phyloP scores from a whole-genome alignment of 2,888 invertebrate species.

The Strigamia transsilvanica region DNA sequence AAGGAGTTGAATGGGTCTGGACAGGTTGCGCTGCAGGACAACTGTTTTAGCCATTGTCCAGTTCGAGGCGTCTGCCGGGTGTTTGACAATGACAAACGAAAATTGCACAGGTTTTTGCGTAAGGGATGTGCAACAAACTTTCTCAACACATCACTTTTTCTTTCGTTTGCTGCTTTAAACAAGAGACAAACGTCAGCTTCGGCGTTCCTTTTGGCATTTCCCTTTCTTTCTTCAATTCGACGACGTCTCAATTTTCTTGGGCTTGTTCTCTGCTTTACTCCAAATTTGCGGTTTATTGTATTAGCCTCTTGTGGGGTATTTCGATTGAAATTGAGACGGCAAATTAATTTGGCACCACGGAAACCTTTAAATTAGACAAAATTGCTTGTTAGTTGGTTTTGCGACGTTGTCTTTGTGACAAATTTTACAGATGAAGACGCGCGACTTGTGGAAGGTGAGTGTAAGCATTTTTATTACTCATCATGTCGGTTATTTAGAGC shows the following conservation, averaged over 20 bases:
- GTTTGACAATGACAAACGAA: constrained; percentile 53
- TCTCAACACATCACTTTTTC: constrained; percentile 41
- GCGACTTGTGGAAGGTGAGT: constrained; percentile 8
- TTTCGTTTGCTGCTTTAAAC: constrained; percentile 26
- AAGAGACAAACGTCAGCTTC: constrained; percentile 41
- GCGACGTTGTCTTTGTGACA: constrained; percentile 27
- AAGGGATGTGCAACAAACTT: constrained; percentile 19
- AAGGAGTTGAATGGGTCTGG: constrained; percentile 29
- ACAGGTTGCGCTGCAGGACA: constrained; percentile 43
- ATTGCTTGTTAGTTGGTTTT: constrained; percentile 48
- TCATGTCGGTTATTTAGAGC: constrained; percentile 45
- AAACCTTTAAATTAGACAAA: constrained; percentile 45
- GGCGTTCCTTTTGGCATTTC: constrained; percentile 3
- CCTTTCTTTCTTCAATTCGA: constrained; percentile 21
- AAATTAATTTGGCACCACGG: constrained; percentile 47
- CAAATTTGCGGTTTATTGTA: constrained; percentile 35
- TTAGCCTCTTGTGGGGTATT: constrained; percentile 49
- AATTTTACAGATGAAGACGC: constrained; percentile 33
- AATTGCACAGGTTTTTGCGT: constrained; percentile 50
- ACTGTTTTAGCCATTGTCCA: constrained; percentile 49
- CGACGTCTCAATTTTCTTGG: constrained; percentile 46
- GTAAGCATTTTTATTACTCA: constrained; percentile 31
- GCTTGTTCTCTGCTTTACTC: neutral
- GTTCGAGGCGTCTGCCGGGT: constrained; percentile 18
- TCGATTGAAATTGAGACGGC: constrained; percentile 33